Percentiles rank a stretch among this genome's conserved stretches.
phyloP scores from a whole-genome alignment of 2,797 vertebrate species.

The Pelodytes ibericus region DNA sequence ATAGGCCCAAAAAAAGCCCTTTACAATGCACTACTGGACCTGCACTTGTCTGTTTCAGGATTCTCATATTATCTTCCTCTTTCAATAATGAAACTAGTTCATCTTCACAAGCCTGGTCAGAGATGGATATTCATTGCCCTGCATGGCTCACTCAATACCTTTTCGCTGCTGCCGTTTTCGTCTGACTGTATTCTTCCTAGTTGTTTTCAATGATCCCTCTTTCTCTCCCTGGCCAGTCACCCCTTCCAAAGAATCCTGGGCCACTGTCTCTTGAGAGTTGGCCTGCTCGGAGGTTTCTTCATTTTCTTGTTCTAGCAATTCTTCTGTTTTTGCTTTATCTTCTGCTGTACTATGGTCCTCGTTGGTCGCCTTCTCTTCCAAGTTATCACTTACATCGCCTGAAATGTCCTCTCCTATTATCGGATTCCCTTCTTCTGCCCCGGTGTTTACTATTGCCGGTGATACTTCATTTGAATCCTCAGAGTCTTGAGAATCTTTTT shows the following conservation, averaged over 20 bases:
- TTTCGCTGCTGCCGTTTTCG: slow-evolving; percentile 10
- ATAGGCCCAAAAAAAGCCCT: too few species aligned
- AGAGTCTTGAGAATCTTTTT: not conserved
- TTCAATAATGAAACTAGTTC: too few species aligned
- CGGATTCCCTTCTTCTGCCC: too few species aligned
- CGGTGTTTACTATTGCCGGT: not conserved
- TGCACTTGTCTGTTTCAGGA: too few species aligned
- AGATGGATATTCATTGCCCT: too few species aligned
- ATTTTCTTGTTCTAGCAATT: not conserved
- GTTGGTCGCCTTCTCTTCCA: too few species aligned
- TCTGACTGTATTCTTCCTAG: not conserved
- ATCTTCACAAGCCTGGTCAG: too few species aligned
- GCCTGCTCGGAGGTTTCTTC: not conserved
- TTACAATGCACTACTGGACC: too few species aligned
- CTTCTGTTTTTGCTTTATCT: not conserved
- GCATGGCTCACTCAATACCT: slow-evolving; percentile 25
- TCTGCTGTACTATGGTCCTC: too few species aligned
- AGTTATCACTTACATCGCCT: too few species aligned
- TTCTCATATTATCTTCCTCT: too few species aligned
- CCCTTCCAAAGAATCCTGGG: not conserved
- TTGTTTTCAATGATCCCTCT: not conserved
- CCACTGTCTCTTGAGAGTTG: not conserved
- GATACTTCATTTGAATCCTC: not conserved
- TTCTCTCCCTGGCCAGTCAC: not conserved
- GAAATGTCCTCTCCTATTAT: too few species aligned